Conservation (phyloP, 2,113 vertebrate species). For the Takifugu flavidus region DNA sequence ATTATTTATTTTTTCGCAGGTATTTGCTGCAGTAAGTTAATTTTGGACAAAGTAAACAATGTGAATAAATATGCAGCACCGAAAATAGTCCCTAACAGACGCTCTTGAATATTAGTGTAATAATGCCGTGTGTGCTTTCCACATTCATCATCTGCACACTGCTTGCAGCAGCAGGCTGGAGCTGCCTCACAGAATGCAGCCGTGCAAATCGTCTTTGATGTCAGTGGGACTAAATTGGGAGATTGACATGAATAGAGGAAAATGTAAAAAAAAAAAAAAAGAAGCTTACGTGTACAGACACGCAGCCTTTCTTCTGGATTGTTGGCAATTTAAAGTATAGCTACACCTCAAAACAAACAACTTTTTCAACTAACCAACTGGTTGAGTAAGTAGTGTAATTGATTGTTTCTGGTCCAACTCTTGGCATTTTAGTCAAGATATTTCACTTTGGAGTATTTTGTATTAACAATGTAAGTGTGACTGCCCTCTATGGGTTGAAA, state of each 20-base stretch:
- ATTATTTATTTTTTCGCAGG: neutral
- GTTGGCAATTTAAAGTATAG: neutral
- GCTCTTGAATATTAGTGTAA: conserved; percentile 16
- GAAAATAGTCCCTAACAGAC: conserved; percentile 9
- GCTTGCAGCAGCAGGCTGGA: conserved; percentile 9
- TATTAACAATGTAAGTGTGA: no score
- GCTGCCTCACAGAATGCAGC: conserved; percentile 1
- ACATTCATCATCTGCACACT: conserved; percentile 27
- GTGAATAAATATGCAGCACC: conserved; percentile 27
- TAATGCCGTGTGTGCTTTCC: neutral
- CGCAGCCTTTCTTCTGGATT: neutral
- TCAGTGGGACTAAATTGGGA: conserved; percentile 5
- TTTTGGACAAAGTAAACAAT: conserved; percentile 19
- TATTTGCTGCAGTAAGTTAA: conserved; percentile 18
- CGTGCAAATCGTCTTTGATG: conserved; percentile 13
- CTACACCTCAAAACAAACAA: no score
- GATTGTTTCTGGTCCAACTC: no score
- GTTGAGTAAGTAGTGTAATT: no score
- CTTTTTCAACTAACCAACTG: no score
- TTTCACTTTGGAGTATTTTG: no score
- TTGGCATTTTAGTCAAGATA: no score
- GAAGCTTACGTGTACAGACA: conserved; percentile 9
- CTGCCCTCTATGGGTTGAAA: no score
- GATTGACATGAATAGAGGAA: neutral
- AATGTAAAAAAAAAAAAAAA: conserved; percentile 1